Evolutionary conservation across 2,888 invertebrate species (phyloP).

Genomic region (Xestia sexstrigata): DNA sequence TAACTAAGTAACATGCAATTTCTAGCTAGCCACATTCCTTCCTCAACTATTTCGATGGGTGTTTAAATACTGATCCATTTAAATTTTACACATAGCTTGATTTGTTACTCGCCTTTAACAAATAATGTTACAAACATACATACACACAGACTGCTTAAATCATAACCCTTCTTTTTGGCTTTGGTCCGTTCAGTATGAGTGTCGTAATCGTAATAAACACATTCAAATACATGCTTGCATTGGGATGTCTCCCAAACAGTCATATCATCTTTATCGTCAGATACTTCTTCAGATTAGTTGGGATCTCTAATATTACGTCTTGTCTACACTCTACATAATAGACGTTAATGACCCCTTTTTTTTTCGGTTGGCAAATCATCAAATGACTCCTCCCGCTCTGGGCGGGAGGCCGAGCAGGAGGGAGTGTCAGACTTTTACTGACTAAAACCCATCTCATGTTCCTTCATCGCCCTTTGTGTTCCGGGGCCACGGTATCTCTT

Average conservation of each 20-base stretch:
- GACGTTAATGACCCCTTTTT: background rate
- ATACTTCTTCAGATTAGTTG: background rate
- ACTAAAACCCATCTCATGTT: no score
- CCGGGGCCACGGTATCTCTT: no score
- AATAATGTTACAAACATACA: background rate
- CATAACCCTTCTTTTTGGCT: background rate
- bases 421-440: no score
- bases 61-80: conserved; percentile 22
- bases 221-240: background rate
- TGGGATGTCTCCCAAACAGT: background rate
- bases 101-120: conserved; percentile 20
- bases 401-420: no score
- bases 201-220: conserved; percentile 13
- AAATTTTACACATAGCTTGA: background rate
- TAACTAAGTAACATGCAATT: background rate
- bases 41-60: background rate
- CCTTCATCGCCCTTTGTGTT: no score
- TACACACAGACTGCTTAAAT: background rate
- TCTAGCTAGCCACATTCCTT: background rate
- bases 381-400: no score
- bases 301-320: background rate
- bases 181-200: background rate
- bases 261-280: background rate
- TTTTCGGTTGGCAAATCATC: no score
- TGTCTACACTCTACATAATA: background rate